Percentiles rank a stretch among this genome's conserved stretches.
phyloP scores from a whole-genome alignment of 2,888 invertebrate genomes.

The Cylloceria caligata region DNA sequence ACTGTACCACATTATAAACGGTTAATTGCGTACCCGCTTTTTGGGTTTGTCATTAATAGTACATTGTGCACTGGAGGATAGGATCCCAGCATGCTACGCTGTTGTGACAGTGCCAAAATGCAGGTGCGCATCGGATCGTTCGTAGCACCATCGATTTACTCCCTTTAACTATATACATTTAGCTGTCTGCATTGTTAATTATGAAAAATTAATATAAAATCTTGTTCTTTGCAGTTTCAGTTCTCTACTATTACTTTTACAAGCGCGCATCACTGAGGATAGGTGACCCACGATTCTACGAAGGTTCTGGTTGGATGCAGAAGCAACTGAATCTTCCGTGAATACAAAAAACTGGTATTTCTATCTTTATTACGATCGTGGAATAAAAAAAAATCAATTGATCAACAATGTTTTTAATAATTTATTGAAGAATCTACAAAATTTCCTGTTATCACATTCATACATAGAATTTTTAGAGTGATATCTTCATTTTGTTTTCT shows the following conservation, averaged over 20 bases:
- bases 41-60: too few species aligned
- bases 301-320: constrained; percentile 93
- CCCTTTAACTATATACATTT: too few species aligned
- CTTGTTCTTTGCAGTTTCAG: constrained; percentile 88
- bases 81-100: too few species aligned
- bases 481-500: neutral
- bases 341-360: constrained; percentile 43
- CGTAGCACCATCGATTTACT: too few species aligned
- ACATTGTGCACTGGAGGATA: too few species aligned
- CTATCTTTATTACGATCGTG: neutral
- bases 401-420: neutral
- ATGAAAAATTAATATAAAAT: neutral
- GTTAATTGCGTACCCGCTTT: too few species aligned
- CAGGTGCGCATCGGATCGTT: too few species aligned
- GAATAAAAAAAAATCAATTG: constrained; percentile 27
- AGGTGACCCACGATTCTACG: constrained; percentile 95
- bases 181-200: too few species aligned
- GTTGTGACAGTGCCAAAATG: too few species aligned
- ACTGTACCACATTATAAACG: too few species aligned
- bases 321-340: constrained; percentile 84
- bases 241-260: constrained; percentile 95
- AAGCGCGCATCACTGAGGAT: constrained; percentile 95
- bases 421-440: constrained; percentile 36
- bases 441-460: constrained; percentile 9
- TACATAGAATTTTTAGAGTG: constrained; percentile 34